Evolutionary conservation across 1,140 invertebrate species (phyloP).

Genomic region (Drosophila repleta): DNA sequence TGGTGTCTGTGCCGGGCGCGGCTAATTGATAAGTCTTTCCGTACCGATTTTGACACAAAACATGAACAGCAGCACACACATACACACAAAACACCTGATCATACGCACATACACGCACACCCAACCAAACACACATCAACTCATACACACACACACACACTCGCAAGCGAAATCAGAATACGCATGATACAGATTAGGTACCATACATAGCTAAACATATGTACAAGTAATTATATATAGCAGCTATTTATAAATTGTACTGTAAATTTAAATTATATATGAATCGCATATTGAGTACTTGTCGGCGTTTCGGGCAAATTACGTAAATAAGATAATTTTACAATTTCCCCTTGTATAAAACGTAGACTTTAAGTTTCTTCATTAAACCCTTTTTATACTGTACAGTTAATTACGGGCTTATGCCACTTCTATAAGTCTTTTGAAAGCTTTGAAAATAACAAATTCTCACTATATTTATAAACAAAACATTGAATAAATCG

Average conservation of each 20-base stretch:
- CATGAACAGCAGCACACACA: conserved; percentile 10
- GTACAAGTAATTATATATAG: conserved; percentile 60
- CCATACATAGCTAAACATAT: conserved; percentile 48
- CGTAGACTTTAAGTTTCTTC: conserved; percentile 55
- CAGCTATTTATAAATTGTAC: conserved; percentile 67
- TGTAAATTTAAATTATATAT: conserved; percentile 51
- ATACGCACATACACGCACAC: conserved; percentile 32
- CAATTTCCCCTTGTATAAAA: conserved; percentile 61
- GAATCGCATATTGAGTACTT: conserved; percentile 42
- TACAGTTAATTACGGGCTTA: conserved; percentile 42
- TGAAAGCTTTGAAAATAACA: conserved; percentile 72
- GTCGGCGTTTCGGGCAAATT: conserved; percentile 37
- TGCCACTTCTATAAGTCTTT: conserved; percentile 47
- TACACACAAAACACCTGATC: conserved; percentile 25
- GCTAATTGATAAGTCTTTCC: conserved; percentile 14
- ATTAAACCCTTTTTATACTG: conserved; percentile 44
- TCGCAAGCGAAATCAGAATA: background rate
- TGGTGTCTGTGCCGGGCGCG: conserved; percentile 40
- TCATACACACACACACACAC: conserved; percentile 4
- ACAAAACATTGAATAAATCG: conserved; percentile 27
- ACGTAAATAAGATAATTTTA: conserved; percentile 51
- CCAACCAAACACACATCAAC: conserved; percentile 16
- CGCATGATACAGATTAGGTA: conserved; percentile 35
- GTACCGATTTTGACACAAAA: conserved; percentile 34
- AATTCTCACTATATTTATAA: conserved; percentile 75